Percentiles rank a stretch among this genome's conserved stretches.
Evolutionary conservation across 2,113 vertebrate species (phyloP).

Genomic region (Thunnus maccoyii): DNA sequence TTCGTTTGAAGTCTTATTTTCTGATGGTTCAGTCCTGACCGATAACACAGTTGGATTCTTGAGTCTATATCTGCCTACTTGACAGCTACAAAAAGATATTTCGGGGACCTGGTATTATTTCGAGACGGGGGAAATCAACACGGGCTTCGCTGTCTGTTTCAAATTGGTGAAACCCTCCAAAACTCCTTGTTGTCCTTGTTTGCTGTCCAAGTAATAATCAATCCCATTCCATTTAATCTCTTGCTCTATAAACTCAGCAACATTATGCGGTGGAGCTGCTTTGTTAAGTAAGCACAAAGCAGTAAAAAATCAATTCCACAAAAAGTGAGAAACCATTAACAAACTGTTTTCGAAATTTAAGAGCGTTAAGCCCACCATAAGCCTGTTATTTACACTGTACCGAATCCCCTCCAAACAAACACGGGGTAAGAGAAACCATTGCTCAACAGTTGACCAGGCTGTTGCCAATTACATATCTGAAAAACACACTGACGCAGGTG

Average conservation of each 20-base stretch:
- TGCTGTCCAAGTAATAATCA: slow-evolving; percentile 81
- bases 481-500: slow-evolving; percentile 54
- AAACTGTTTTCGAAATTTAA: slow-evolving; percentile 66
- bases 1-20: slow-evolving; percentile 14
- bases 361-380: slow-evolving; percentile 44
- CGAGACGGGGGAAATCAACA: slow-evolving; percentile 52
- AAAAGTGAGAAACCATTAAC: slow-evolving; percentile 66
- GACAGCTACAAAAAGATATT: slow-evolving; percentile 52
- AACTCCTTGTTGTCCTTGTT: slow-evolving; percentile 67
- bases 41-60: slow-evolving; percentile 35
- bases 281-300: slow-evolving; percentile 63
- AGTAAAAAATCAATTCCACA: slow-evolving; percentile 59
- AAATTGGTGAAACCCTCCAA: slow-evolving; percentile 77
- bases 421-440: slow-evolving; percentile 28
- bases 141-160: slow-evolving; percentile 66
- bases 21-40: slow-evolving; percentile 2
- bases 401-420: slow-evolving; percentile 51
- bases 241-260: slow-evolving; percentile 69
- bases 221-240: slow-evolving; percentile 70
- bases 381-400: slow-evolving; percentile 49
- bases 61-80: slow-evolving; percentile 21
- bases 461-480: slow-evolving; percentile 24
- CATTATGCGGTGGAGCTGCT: slow-evolving; percentile 60
- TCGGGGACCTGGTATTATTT: slow-evolving; percentile 61
- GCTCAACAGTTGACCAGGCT: slow-evolving; percentile 14